Conservation (phyloP, 2,888 invertebrate genomes). For the Pollenia angustigena region DNA sequence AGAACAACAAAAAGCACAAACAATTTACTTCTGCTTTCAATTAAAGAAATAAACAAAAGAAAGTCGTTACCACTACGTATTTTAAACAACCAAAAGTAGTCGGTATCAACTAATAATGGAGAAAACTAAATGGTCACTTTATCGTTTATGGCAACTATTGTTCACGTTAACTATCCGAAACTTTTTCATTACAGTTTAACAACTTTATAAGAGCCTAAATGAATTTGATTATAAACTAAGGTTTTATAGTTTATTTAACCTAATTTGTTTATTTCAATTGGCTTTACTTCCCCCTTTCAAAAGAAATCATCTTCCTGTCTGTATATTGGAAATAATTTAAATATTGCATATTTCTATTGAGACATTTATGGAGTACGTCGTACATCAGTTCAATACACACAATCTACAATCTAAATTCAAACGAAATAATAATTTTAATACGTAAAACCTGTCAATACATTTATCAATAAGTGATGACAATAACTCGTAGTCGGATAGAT, state of each 20-base stretch:
- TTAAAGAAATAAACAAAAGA: too few relatives aligned
- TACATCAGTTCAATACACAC: not conserved
- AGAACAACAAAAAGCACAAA: too few relatives aligned
- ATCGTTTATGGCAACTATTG: too few relatives aligned
- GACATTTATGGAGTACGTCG: slow-evolving; percentile 29
- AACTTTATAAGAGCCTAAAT: too few relatives aligned
- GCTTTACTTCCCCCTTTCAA: not conserved
- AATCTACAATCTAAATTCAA: not conserved
- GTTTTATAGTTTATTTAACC: not conserved
- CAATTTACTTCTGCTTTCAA: too few relatives aligned
- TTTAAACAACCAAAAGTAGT: too few relatives aligned
- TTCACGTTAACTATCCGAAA: too few relatives aligned
- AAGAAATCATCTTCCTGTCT: slow-evolving; percentile 40
- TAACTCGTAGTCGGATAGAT: not conserved
- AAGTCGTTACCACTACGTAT: too few relatives aligned
- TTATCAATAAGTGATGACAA: not conserved
- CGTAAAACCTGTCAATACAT: slow-evolving; percentile 26
- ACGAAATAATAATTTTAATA: not conserved
- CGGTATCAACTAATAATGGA: too few relatives aligned
- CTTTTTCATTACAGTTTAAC: too few relatives aligned
- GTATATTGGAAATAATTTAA: slow-evolving; percentile 11
- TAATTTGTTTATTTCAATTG: not conserved
- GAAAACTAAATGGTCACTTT: too few relatives aligned
- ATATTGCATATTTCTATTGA: slow-evolving; percentile 37
- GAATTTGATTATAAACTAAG: too few relatives aligned